Evolutionary conservation across 1,140 invertebrate genomes (phyloP), one percentile per base, ranked within the genome.

Genomic region (Panagrolaimus sp.): DNA sequence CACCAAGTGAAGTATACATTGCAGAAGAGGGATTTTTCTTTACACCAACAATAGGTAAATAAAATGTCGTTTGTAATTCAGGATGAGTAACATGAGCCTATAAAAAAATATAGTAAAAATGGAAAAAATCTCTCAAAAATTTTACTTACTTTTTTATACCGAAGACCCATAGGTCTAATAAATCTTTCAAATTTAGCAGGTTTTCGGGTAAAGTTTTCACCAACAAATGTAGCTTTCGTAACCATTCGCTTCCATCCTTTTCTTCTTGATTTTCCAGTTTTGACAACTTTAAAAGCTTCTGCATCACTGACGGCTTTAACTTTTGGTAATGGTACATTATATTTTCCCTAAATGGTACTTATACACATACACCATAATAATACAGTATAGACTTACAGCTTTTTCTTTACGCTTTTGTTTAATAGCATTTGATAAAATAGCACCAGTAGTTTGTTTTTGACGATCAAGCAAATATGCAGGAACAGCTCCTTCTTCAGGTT

Each of bases 331-430:
- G 96, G 96, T 0, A 99, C 96, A 81, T 98, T 92, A 94, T 95
- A 99, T 88, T 99, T 99, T 0, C 95, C 96, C 85, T 87, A 72
- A 17, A 83, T 72, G 55, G 14, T 38, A 17, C 1, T 47, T 32
- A 32, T 38, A 14, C 26, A 15, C 21, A 28, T 69, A 1, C 1
- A 32, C 1, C 2, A 1, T 12, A 63, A 32, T n/a, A 63, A 24
- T 8, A 7, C 14, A 14, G n/a, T 43, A 63, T 71, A 46, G 28
- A 81, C 83, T 81, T 80, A 87, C 86, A 68, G 93, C 94, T 83
- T 99, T 99, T 85, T 99, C 96, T 85, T 98, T 98, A 1, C 96
- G 88, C 85, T 99, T 99, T 84, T 99, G 95, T 86, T 99, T 99
- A 69, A 99, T 96, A 90, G 96, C 97, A 83, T 98, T 98, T 0